Base-by-base conservation (phyloP, 2,113 vertebrate species). In the Rhea americana region DNA sequence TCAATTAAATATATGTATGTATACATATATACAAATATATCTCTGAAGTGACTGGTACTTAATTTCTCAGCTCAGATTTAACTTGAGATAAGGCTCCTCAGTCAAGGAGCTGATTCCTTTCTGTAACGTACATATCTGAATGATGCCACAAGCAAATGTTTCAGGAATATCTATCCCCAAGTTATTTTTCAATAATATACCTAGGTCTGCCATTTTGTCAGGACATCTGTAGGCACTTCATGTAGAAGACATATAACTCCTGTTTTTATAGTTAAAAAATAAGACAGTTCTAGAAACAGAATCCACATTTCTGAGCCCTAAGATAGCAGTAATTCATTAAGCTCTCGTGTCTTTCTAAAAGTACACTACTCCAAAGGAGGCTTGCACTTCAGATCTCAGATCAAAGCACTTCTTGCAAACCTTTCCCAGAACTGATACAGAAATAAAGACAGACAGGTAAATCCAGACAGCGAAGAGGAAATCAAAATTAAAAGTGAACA, bases 401-500 rank as follows among this genome's bases (percentile, higher is more conserved):
- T 37, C 26, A 71, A 30, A 0, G 0, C 4, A 30, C 4, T 47
- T 7, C 7, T 17, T 58, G 20, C n/a, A 83, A 76, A 89, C 26
- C 24, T 19, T 74, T 41, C 13, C 25, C 41, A 71, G 6, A 74
- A 66, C 11, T 0, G 0, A 30, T 73, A 7, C 3, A 73, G 10
- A 32, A 32, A 21, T 39, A 77, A 72, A 26, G 24, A 72, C 35
- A 21, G 9, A 4, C 17, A 41, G 19, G 14, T 1, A 56, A 82
- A 78, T 70, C 0, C 21, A 91, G n/a, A 72, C 4, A 63, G 7
- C n/a, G n/a, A 2, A 45, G 14, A 68, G 16, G 14, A 76, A 13
- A 61, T 41, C 18, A 30, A 58, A 20, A 18, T 28, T 14, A 72
- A 76, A 77, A 73, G 14, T 55, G 13, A 72, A 39, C 5, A 67